Conservation (phyloP, 1,140 invertebrate genomes). For the Babylonia areolata region DNA sequence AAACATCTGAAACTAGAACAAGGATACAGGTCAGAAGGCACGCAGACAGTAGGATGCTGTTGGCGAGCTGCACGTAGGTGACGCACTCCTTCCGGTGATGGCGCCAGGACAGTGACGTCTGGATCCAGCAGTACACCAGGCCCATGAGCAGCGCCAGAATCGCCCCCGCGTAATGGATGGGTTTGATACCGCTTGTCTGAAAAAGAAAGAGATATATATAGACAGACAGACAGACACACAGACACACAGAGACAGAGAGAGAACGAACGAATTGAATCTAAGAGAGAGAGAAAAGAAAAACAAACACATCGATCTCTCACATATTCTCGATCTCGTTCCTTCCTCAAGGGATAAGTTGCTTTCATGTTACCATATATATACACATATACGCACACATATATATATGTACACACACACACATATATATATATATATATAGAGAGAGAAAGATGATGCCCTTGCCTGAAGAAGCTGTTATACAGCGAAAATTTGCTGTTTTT, state of each 20-base stretch:
- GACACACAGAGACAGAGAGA: background rate
- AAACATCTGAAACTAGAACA: slow-evolving; percentile 32
- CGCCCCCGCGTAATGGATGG: slow-evolving; percentile 84
- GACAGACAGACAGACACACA: background rate
- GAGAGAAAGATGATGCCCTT: no score
- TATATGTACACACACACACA: no score
- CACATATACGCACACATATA: no score
- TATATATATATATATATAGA: no score
- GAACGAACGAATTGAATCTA: background rate
- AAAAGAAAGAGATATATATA: background rate
- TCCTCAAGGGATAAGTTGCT: no score
- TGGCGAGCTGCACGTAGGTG: slow-evolving; percentile 78
- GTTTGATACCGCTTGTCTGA: slow-evolving; percentile 81
- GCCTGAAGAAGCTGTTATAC: no score
- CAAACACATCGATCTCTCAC: no score
- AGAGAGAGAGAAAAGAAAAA: no score
- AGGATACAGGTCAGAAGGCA: slow-evolving; percentile 79
- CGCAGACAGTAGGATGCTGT: slow-evolving; percentile 80
- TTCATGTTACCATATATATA: no score
- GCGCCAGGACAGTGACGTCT: slow-evolving; percentile 79
- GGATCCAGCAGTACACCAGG: slow-evolving; percentile 83
- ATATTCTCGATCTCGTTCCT: no score
- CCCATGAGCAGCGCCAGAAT: slow-evolving; percentile 82
- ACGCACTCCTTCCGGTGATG: slow-evolving; percentile 75
- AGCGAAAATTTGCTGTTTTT: no score